Evolutionary conservation across 2,888 invertebrate species (phyloP).

Genomic region (Pandemis cinnamomeana): DNA sequence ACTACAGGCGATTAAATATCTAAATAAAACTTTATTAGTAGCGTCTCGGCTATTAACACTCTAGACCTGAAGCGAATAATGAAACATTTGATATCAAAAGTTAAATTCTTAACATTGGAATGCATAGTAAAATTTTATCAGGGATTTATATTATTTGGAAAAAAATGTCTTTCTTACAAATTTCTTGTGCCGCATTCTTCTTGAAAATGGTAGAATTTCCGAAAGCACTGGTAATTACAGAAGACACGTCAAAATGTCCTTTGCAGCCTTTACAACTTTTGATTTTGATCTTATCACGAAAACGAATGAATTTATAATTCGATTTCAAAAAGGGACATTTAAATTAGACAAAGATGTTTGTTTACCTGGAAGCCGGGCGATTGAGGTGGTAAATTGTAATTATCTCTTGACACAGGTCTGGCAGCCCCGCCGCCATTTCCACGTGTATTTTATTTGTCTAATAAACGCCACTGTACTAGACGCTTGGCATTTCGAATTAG

Average conservation of each 20-base stretch:
- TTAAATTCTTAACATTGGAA: not conserved
- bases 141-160: not conserved
- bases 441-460: constrained; percentile 48
- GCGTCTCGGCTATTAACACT: not conserved
- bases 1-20: not conserved
- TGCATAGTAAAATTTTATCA: not conserved
- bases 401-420: constrained; percentile 64
- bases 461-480: constrained; percentile 44
- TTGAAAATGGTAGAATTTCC: too few species aligned
- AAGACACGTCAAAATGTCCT: too few species aligned
- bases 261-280: too few species aligned
- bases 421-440: constrained; percentile 44
- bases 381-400: constrained; percentile 66
- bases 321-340: constrained; percentile 21
- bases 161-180: too few species aligned
- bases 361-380: constrained; percentile 47
- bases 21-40: not conserved
- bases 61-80: not conserved
- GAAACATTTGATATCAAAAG: not conserved
- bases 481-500: constrained; percentile 23
- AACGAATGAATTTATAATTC: not conserved
- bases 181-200: too few species aligned
- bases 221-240: too few species aligned
- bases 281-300: not conserved
- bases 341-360: constrained; percentile 34